Percentiles rank a stretch among this genome's conserved stretches.
phyloP scores from a whole-genome alignment of 2,113 vertebrate species.

The Grallaria varia region DNA sequence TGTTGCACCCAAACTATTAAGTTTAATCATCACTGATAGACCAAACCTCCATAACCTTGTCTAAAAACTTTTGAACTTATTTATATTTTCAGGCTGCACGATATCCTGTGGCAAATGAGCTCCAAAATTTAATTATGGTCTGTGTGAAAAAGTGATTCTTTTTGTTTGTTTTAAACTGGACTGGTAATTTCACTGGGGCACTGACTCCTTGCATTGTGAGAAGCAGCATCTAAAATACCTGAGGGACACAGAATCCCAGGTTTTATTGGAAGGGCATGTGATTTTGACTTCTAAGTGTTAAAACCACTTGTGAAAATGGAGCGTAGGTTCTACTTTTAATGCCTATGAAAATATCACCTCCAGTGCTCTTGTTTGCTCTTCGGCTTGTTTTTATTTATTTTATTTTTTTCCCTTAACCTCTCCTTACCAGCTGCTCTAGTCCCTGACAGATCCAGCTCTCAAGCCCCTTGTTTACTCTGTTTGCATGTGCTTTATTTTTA shows the following conservation, averaged over 20 bases:
- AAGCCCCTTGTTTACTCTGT: constrained; percentile 46
- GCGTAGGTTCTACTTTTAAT: neutral
- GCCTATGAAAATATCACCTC: constrained; percentile 1
- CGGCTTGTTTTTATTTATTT: constrained; percentile 4
- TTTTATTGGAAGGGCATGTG: neutral
- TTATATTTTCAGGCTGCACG: constrained; percentile 19
- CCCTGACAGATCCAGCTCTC: constrained; percentile 6
- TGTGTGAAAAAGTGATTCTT: neutral
- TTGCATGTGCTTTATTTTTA: neutral
- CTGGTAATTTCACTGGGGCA: neutral
- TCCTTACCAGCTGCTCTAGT: neutral
- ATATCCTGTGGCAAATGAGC: constrained; percentile 43
- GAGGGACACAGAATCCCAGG: neutral
- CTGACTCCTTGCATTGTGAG: neutral
- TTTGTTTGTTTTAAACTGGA: neutral
- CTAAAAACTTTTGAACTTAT: constrained; percentile 42
- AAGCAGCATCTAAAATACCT: neutral
- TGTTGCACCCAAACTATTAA: neutral
- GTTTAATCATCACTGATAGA: neutral
- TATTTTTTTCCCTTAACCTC: neutral
- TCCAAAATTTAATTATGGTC: neutral
- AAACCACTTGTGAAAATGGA: neutral
- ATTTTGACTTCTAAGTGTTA: neutral
- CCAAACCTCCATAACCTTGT: constrained; percentile 28
- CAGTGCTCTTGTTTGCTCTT: constrained; percentile 8